Evolutionary conservation across 2,113 vertebrate genomes (phyloP).

Genomic region (Neolamprologus modestus): DNA sequence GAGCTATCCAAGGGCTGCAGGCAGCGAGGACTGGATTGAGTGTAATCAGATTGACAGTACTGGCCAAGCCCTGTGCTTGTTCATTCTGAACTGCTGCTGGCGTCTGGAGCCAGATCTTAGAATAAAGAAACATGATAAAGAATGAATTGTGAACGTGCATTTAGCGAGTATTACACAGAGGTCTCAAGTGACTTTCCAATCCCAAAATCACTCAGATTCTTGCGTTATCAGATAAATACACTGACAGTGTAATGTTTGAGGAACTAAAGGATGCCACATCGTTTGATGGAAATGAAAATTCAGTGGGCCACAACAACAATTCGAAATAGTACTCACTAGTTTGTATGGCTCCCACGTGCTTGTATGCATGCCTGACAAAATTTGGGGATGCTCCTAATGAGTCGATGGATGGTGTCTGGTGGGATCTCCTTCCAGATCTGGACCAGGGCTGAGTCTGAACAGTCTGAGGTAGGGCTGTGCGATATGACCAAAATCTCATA

Average conservation of each 20-base stretch:
- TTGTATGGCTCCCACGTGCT: not conserved
- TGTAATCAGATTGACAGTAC: conserved; percentile 10
- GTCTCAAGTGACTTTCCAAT: not conserved
- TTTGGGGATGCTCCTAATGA: not conserved
- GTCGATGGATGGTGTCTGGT: not conserved
- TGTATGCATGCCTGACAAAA: not conserved
- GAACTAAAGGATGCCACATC: not conserved
- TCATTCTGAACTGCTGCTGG: conserved; percentile 4
- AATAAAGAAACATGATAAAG: not conserved
- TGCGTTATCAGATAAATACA: not conserved
- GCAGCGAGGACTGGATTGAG: not conserved
- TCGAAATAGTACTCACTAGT: not conserved
- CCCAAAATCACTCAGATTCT: not conserved
- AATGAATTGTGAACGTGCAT: not conserved
- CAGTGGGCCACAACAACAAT: not conserved
- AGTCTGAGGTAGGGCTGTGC: not conserved
- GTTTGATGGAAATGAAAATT: not conserved
- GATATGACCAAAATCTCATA: accelerated
- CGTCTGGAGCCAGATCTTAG: not conserved
- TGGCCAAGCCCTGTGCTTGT: not conserved
- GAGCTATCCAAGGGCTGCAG: not conserved
- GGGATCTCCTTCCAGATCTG: not conserved
- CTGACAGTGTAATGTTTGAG: not conserved
- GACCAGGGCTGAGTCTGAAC: not conserved
- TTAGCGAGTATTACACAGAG: not conserved